These are phyloP conservation scores for human (Homo sapiens) DNA, from an alignment of 2,113 vertebrate genomes.

Conservation along the genomic window DNA sequence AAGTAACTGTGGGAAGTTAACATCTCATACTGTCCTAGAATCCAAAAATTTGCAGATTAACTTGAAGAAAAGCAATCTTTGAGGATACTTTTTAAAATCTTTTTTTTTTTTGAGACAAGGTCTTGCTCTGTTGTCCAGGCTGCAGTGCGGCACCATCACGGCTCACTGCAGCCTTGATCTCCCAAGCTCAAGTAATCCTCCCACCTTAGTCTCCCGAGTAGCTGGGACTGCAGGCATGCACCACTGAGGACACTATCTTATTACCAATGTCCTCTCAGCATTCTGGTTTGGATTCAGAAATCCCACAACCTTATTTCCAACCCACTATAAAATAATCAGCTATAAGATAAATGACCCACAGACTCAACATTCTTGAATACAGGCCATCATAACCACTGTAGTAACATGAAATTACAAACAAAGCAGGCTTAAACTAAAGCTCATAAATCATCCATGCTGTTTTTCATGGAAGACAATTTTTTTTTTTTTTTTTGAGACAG, in stretches of 20 bases:
- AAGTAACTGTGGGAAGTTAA: background rate
- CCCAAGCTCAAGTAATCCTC: too few species aligned
- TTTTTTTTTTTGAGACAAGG: too few species aligned
- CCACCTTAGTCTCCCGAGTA: too few species aligned
- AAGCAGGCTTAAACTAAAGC: background rate
- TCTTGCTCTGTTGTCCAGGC: too few species aligned
- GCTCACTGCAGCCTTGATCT: too few species aligned
- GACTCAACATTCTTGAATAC: background rate
- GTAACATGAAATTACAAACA: slow-evolving; percentile 35
- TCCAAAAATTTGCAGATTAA: background rate
- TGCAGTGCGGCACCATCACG: too few species aligned
- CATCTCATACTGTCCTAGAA: background rate
- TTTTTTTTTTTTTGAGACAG: too few species aligned
- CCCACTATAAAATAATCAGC: background rate
- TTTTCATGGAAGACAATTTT: background rate
- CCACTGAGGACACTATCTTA: background rate
- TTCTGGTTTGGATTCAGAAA: background rate
- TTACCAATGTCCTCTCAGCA: background rate
- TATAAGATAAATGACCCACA: background rate
- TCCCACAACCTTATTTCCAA: slow-evolving; percentile 9
- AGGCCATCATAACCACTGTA: rapidly evolving
- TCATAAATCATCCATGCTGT: background rate
- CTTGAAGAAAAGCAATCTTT: background rate
- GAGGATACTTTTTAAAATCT: background rate
- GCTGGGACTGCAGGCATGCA: too few species aligned